Conservation (phyloP, 2,113 vertebrate genomes). For the Sminthopsis crassicaudata region DNA sequence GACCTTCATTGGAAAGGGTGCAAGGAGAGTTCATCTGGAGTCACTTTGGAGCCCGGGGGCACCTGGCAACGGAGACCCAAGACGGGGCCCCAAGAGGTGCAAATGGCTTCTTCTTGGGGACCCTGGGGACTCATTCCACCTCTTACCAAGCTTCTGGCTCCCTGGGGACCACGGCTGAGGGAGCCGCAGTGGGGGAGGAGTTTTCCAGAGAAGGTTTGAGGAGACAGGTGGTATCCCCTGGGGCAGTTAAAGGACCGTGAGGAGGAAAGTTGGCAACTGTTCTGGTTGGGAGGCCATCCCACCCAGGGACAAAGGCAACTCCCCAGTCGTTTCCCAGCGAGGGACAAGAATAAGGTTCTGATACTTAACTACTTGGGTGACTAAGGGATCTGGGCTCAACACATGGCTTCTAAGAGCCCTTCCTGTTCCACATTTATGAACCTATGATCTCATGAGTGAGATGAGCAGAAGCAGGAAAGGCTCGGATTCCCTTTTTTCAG, state of each 20-base stretch:
- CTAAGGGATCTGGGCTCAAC: background rate
- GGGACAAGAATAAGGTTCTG: background rate
- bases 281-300: background rate
- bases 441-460: background rate
- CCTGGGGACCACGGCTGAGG: background rate
- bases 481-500: background rate
- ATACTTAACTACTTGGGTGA: background rate
- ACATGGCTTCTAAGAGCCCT: background rate
- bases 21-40: background rate
- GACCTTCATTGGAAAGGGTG: background rate
- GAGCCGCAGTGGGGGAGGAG: background rate
- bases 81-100: constrained; percentile 3
- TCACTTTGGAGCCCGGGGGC: background rate
- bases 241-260: background rate
- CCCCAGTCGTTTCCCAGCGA: background rate
- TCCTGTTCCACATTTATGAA: background rate
- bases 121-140: constrained; percentile 24
- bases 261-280: background rate
- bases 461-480: background rate
- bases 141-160: background rate
- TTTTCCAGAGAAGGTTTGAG: background rate
- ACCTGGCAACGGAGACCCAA: constrained; percentile 60
- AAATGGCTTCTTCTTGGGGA: constrained; percentile 63
- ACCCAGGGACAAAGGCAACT: background rate
- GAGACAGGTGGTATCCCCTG: background rate